Percentiles rank a stretch among this genome's conserved stretches.
phyloP scores from a whole-genome alignment of 2,888 invertebrate genomes.

The Camponotus fellah region DNA sequence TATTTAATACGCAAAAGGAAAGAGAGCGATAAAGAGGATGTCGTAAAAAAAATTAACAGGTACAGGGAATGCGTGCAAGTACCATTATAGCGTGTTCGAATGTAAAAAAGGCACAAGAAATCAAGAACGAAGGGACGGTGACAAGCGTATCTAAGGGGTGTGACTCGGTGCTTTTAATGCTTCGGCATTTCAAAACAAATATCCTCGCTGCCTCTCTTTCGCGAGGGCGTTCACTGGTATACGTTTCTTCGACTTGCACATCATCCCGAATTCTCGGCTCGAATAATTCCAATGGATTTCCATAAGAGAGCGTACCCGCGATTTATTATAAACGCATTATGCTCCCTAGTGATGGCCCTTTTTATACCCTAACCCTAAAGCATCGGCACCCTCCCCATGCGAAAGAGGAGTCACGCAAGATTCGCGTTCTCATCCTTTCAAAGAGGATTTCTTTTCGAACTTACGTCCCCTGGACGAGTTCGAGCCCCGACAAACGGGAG shows the following conservation, averaged over 20 bases:
- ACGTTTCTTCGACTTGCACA: slow-evolving; percentile 33
- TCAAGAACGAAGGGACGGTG: background rate
- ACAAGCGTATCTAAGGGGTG: slow-evolving; percentile 5
- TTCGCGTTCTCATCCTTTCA: slow-evolving; percentile 55
- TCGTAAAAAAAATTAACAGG: background rate
- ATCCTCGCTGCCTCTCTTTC: slow-evolving; percentile 26
- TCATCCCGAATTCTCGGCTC: slow-evolving; percentile 54
- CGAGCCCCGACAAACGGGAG: slow-evolving; percentile 42
- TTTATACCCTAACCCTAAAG: slow-evolving; percentile 55
- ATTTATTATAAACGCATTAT: slow-evolving; percentile 77
- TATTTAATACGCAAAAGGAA: background rate
- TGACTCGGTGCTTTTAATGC: slow-evolving; percentile 41
- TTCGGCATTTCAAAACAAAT: slow-evolving; percentile 60
- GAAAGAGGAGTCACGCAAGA: slow-evolving; percentile 44
- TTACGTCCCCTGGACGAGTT: slow-evolving; percentile 41
- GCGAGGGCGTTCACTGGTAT: slow-evolving; percentile 38
- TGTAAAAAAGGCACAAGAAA: slow-evolving; percentile 23
- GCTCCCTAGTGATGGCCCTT: slow-evolving; percentile 64
- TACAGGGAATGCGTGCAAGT: background rate
- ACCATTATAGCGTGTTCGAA: slow-evolving; percentile 29
- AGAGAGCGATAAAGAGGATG: background rate
- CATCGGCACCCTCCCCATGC: slow-evolving; percentile 27
- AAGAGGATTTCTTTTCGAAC: slow-evolving; percentile 59
- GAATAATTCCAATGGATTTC: slow-evolving; percentile 68
- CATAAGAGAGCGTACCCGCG: slow-evolving; percentile 65